Evolutionary conservation across 2,888 invertebrate species (phyloP).

Genomic region (Trichopria drosophilae): DNA sequence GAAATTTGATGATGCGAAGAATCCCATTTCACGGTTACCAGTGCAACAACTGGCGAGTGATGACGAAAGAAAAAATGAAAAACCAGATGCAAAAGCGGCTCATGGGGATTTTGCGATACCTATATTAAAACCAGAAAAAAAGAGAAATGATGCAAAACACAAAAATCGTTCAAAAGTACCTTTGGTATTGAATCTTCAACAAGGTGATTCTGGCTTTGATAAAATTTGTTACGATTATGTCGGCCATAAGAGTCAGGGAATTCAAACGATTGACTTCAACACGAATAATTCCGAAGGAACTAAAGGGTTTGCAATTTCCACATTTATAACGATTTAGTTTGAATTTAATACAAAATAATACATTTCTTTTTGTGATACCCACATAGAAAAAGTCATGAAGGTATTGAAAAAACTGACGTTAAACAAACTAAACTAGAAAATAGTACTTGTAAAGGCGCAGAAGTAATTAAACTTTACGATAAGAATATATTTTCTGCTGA

Average conservation of each 20-base stretch:
- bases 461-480: too few relatives aligned
- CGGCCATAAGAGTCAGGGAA: conserved; percentile 43
- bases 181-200: too few relatives aligned
- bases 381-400: conserved; percentile 30
- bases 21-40: too few relatives aligned
- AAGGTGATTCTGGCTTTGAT: conserved; percentile 9
- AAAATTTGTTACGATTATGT: conserved; percentile 18
- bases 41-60: too few relatives aligned
- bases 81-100: conserved; percentile 19
- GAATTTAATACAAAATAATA: too few relatives aligned
- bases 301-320: conserved; percentile 41
- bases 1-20: too few relatives aligned
- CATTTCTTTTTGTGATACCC: conserved; percentile 40
- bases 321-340: background rate
- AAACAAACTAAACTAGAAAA: too few relatives aligned
- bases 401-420: conserved; percentile 22
- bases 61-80: too few relatives aligned
- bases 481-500: conserved; percentile 26
- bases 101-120: background rate
- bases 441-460: too few relatives aligned
- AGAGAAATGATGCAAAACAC: background rate
- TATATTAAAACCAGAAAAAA: background rate
- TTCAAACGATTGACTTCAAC: conserved; percentile 49
- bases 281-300: conserved; percentile 44
- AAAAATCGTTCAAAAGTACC: too few relatives aligned